These are phyloP conservation scores for Pipa parva DNA, from an alignment of 2,113 vertebrate species.

Conservation along the genomic window DNA sequence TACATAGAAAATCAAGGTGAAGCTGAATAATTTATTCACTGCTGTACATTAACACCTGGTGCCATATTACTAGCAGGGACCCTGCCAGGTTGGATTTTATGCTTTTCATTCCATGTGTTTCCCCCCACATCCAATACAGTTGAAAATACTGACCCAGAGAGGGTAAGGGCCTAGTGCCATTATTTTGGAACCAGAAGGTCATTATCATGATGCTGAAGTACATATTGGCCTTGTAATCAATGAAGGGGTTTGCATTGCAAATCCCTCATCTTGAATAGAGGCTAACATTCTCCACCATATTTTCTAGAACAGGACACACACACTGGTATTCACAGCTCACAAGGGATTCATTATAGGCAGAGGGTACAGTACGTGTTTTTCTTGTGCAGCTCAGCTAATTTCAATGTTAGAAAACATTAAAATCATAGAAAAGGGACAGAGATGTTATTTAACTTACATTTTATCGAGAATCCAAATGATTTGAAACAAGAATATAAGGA, in stretches of 20 bases:
- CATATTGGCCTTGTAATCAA: neutral
- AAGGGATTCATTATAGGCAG: neutral
- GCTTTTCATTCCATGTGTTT: slow-evolving; percentile 34
- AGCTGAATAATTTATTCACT: slow-evolving; percentile 28
- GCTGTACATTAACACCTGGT: slow-evolving; percentile 30
- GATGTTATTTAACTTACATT: no score
- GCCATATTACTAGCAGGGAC: slow-evolving; percentile 17
- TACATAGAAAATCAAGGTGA: neutral
- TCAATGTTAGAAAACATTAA: no score
- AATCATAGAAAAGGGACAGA: no score
- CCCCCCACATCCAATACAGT: neutral
- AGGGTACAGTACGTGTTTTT: neutral
- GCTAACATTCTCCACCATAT: neutral
- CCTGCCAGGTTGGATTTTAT: slow-evolving; percentile 37
- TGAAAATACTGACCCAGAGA: no score
- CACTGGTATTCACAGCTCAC: neutral
- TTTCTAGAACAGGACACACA: neutral
- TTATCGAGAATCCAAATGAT: no score
- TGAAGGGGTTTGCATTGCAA: neutral
- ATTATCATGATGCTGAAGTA: slow-evolving; percentile 12
- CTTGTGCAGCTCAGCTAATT: no score
- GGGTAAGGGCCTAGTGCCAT: no score
- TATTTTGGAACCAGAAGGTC: neutral
- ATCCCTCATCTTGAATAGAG: neutral
- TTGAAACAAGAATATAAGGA: no score